Percentiles rank a stretch among this genome's conserved stretches.
These are phyloP conservation scores for Leucozona laternaria DNA, from an alignment of 2,888 invertebrate species.

Conservation along the genomic window DNA sequence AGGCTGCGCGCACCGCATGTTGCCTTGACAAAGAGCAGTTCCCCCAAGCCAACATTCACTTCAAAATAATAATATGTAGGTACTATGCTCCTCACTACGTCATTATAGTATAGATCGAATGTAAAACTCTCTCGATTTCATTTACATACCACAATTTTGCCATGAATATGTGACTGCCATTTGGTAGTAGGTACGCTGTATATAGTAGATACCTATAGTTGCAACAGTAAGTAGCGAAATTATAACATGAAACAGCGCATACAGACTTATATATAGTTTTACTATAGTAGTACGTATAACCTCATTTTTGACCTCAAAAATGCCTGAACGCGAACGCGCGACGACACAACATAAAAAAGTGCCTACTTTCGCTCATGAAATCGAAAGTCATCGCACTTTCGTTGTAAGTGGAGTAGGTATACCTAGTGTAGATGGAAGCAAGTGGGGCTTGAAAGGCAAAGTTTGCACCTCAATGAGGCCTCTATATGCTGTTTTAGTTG, in stretches of 20 bases:
- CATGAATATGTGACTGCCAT: constrained; percentile 17
- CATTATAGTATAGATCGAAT: constrained; percentile 44
- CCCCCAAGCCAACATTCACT: constrained; percentile 36
- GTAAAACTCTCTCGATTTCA: constrained; percentile 64
- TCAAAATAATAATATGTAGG: constrained; percentile 31
- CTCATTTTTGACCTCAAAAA: constrained; percentile 75
- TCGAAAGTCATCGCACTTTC: constrained; percentile 82
- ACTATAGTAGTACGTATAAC: neutral
- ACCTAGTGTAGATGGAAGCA: constrained; percentile 46
- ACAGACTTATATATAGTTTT: constrained; percentile 9
- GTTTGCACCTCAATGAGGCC: constrained; percentile 73
- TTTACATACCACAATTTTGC: constrained; percentile 57
- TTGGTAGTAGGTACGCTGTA: neutral
- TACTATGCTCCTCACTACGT: constrained; percentile 48
- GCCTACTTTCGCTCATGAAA: constrained; percentile 83
- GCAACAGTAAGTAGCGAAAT: constrained; percentile 53
- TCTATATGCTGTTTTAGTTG: constrained; percentile 11
- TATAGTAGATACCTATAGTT: too few species aligned
- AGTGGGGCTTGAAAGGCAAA: constrained; percentile 65
- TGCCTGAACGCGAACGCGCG: constrained; percentile 34
- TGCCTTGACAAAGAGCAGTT: constrained; percentile 13
- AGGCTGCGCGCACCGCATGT: constrained; percentile 13
- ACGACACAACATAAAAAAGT: constrained; percentile 20
- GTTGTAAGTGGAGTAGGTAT: constrained; percentile 77
- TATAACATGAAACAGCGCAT: constrained; percentile 49